These are phyloP conservation scores for Todiramphus saurophagus DNA, from an alignment of 2,113 vertebrate genomes.

Conservation along the genomic window DNA sequence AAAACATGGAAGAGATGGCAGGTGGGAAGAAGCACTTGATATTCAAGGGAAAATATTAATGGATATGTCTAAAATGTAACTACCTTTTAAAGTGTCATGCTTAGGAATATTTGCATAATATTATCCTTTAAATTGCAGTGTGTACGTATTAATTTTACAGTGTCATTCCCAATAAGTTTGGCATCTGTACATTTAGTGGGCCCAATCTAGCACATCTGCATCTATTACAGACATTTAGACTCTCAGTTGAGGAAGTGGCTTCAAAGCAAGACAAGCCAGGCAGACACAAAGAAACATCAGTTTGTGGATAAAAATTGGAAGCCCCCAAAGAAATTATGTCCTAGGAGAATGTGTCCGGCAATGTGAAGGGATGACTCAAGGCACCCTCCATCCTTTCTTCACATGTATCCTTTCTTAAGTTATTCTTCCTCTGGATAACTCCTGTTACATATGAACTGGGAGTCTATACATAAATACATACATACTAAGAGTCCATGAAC, in stretches of 20 bases:
- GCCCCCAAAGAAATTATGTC: not conserved
- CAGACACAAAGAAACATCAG: not conserved
- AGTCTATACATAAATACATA: not conserved
- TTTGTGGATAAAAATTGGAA: not conserved
- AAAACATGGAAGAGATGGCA: constrained; percentile 43
- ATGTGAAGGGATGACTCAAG: not conserved
- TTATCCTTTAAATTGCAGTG: constrained; percentile 26
- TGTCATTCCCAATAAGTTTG: not conserved
- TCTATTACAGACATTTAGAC: not conserved
- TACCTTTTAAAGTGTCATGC: constrained; percentile 8
- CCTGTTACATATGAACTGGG: not conserved
- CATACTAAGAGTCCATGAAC: not conserved
- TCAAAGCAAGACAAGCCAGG: not conserved
- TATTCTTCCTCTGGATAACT: not conserved
- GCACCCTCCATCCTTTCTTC: not conserved
- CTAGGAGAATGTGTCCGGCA: not conserved
- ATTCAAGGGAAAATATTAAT: constrained; percentile 59
- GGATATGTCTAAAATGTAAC: constrained; percentile 43
- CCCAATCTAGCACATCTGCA: not conserved
- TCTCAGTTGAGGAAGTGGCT: not conserved
- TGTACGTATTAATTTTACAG: constrained; percentile 17
- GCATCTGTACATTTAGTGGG: not conserved
- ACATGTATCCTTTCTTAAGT: not conserved
- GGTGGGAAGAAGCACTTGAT: constrained; percentile 32
- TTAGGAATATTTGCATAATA: constrained; percentile 53